These are phyloP conservation scores for Anguilla marmorata DNA, from an alignment of 2,797 vertebrate genomes.

Conservation along the genomic window DNA sequence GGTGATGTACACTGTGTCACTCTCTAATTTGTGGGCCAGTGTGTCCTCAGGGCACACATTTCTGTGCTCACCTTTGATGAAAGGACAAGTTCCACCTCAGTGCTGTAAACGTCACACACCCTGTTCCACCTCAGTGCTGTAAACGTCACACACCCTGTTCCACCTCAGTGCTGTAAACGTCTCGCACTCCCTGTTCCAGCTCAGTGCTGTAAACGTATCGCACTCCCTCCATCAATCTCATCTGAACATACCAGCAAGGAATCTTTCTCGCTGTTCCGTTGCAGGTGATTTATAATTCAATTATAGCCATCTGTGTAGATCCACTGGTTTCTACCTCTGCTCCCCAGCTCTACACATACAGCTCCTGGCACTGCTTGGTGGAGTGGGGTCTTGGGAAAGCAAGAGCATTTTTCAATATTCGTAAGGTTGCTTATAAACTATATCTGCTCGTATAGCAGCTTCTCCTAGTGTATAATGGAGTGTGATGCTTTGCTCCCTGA, in stretches of 20 bases:
- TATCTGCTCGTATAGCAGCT: neutral
- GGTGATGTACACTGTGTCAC: neutral
- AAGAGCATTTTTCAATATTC: neutral
- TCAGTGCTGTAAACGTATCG: conserved; percentile 47
- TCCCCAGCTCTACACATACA: conserved; percentile 15
- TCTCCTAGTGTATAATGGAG: neutral
- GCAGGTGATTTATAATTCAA: conserved; percentile 59
- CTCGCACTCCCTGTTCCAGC: conserved; percentile 5
- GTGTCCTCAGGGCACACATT: conserved; percentile 42
- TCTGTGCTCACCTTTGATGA: conserved; percentile 41
- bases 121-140: conserved; percentile 22
- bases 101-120: too few species aligned
- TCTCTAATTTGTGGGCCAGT: conserved; percentile 29
- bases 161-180: neutral
- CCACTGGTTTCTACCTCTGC: conserved; percentile 40
- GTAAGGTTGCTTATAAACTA: neutral
- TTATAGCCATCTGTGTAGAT: conserved; percentile 52
- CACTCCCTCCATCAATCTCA: conserved; percentile 52
- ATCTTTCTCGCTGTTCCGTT: conserved; percentile 56
- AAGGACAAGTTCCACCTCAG: conserved; percentile 35
- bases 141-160: neutral
- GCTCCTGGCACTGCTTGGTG: neutral
- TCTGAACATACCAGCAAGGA: conserved; percentile 42
- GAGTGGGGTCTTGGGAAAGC: neutral
- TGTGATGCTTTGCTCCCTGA: conserved; percentile 32